Evolutionary conservation across 2,797 vertebrate species (phyloP).

Genomic region (Ctenopoma kingsleyae): DNA sequence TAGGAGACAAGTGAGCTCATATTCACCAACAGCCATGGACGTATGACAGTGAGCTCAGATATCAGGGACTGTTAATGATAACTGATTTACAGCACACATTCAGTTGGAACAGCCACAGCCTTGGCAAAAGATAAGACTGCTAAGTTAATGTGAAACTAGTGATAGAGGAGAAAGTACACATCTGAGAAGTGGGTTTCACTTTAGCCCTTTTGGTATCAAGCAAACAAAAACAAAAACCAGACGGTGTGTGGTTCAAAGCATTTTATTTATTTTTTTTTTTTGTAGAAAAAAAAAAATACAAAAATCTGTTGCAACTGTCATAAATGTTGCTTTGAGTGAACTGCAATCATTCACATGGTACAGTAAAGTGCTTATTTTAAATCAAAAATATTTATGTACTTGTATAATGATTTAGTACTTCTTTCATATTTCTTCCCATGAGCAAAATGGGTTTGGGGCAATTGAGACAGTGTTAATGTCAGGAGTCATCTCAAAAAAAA

Average conservation of each 20-base stretch:
- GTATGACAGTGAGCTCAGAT: constrained; percentile 19
- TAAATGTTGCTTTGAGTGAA: constrained; percentile 85
- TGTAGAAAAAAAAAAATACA: constrained; percentile 83
- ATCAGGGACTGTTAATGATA: constrained; percentile 64
- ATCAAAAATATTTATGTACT: constrained; percentile 70
- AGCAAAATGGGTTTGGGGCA: constrained; percentile 49
- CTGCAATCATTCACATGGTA: constrained; percentile 88
- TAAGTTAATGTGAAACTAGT: constrained; percentile 65
- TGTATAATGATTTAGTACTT: constrained; percentile 56
- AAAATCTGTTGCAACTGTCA: constrained; percentile 86
- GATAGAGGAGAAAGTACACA: constrained; percentile 12
- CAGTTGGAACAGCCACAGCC: constrained; percentile 45
- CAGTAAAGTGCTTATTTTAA: constrained; percentile 90
- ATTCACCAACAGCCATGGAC: constrained; percentile 69
- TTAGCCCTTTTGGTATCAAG: not conserved
- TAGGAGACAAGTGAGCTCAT: constrained; percentile 47
- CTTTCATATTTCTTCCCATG: constrained; percentile 61
- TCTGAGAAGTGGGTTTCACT: constrained; percentile 9
- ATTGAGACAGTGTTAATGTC: constrained; percentile 65
- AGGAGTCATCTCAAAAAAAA: constrained; percentile 37
- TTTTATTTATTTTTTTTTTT: constrained; percentile 84
- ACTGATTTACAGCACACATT: constrained; percentile 48
- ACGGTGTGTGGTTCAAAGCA: constrained; percentile 74
- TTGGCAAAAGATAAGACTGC: constrained; percentile 64
- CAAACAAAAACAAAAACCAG: not conserved